Conservation (phyloP, 2,113 vertebrate genomes). For the Macrotus californicus region DNA sequence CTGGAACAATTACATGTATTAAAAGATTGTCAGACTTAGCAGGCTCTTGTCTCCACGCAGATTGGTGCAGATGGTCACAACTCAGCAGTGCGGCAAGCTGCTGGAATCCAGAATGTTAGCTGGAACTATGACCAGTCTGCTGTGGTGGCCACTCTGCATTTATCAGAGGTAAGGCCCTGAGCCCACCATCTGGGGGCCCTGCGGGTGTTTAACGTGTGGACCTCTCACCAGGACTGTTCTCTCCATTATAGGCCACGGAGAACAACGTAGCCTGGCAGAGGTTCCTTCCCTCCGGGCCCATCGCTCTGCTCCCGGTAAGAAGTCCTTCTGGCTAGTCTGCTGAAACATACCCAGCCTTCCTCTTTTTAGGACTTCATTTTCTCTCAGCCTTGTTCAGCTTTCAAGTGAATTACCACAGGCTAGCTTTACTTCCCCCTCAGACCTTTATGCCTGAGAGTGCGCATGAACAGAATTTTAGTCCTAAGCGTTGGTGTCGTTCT, state of each 20-base stretch:
- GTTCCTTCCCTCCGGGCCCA: slow-evolving; percentile 95
- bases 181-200: neutral
- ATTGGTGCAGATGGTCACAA: slow-evolving; percentile 96
- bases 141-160: slow-evolving; percentile 93
- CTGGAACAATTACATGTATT: neutral
- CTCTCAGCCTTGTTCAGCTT: neutral
- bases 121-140: slow-evolving; percentile 96
- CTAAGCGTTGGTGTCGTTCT: slow-evolving; percentile 41
- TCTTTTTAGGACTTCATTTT: neutral
- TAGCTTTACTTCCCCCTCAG: neutral
- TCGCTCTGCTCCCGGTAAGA: slow-evolving; percentile 95
- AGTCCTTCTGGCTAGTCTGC: neutral
- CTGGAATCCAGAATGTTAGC: slow-evolving; percentile 89
- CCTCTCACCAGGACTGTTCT: neutral
- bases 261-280: slow-evolving; percentile 99
- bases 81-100: slow-evolving; percentile 87
- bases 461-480: neutral
- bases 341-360: neutral
- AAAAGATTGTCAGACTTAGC: neutral
- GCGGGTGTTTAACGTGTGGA: neutral
- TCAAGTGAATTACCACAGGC: neutral
- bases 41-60: slow-evolving; percentile 72
- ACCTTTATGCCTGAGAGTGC: neutral
- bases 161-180: slow-evolving; percentile 86
- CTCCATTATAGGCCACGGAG: slow-evolving; percentile 86